Evolutionary conservation across 1,140 invertebrate genomes (phyloP).

Genomic region (Fopius arisanus): DNA sequence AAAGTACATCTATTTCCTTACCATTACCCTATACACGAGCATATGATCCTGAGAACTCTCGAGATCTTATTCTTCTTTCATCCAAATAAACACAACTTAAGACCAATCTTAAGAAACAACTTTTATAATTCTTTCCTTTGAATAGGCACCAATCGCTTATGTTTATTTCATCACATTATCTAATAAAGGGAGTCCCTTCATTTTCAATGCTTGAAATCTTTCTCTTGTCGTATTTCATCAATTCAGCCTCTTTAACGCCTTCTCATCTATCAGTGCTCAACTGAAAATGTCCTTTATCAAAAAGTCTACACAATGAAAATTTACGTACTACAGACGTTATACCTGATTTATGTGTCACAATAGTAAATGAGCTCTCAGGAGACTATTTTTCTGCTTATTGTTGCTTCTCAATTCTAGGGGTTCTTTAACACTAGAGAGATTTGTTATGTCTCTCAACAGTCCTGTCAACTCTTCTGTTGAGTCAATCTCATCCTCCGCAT

Average conservation of each 20-base stretch:
- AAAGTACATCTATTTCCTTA: slow-evolving; percentile 13
- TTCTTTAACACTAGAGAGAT: neutral
- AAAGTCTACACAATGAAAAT: neutral
- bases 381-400: neutral
- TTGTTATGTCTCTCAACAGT: neutral
- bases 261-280: slow-evolving; percentile 10
- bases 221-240: neutral
- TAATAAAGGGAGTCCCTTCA: neutral
- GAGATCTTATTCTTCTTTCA: neutral
- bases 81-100: slow-evolving; percentile 16
- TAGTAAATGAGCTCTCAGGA: slow-evolving; percentile 5
- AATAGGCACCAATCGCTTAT: slow-evolving; percentile 22
- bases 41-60: slow-evolving; percentile 14
- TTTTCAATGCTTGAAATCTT: neutral
- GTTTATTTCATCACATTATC: slow-evolving; percentile 5
- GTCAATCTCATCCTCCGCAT: neutral
- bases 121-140: slow-evolving; percentile 14
- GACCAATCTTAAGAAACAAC: slow-evolving; percentile 7
- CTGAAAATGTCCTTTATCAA: too few species aligned
- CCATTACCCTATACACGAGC: neutral
- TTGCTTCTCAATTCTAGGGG: neutral
- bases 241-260: slow-evolving; percentile 2
- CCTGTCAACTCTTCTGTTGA: neutral
- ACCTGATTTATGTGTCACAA: neutral
- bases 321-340: slow-evolving; percentile 10